Base-by-base conservation (phyloP, 1,140 invertebrate genomes). In the Zaprionus inermis region DNA sequence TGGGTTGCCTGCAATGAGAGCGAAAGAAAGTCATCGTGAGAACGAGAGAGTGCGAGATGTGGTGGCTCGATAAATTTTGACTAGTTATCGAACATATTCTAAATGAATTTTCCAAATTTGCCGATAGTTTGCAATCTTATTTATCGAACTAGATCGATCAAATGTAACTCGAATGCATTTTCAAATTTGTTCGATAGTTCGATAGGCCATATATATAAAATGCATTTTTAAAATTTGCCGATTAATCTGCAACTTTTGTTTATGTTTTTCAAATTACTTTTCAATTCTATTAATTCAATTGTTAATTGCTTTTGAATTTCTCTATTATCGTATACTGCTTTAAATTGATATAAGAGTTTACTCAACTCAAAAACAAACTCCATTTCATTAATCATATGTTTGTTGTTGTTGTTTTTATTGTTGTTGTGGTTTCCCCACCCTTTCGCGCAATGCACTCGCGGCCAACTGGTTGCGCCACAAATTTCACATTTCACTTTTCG, bases 401-500 rank as follows among this genome's bases (percentile, higher is more conserved):
- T 10, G n/a, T 44, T 44, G 30, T 44, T 44, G 5, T 41, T 41
- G 14, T 41, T 14, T n/a, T 41, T 16, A 32, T 32, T 9, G 38
- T 41, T 41, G 30, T 41, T n/a, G 5, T n/a, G 16, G 38, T 44
- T n/a, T n/a, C 30, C 38, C 38, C 38, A 44, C 38, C 38, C 38
- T 44, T 44, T 44, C n/a, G 38, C 44, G 44, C 44, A 49, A n/a
- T 49, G 44, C 16, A 49, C 44, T 49, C 44, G 20, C 38, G 10
- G n/a, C 44, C 16, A 49, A 49, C 44, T 49, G 44, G 44, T 49
- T 49, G 44, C 20, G 49, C 57, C 36, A 65, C n/a, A 66, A 61
- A 72, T 61, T 64, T 55, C 63, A 60, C 66, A 56, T 72, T 85
- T 85, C 81, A 85, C 81, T 85, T 84, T 84, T 71, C 70, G 72